A percentile compares a stretch with the other conserved stretches of the same genome.
Evolutionary conservation across 2,797 vertebrate genomes (phyloP).

Genomic region (Malurus leucopterus): DNA sequence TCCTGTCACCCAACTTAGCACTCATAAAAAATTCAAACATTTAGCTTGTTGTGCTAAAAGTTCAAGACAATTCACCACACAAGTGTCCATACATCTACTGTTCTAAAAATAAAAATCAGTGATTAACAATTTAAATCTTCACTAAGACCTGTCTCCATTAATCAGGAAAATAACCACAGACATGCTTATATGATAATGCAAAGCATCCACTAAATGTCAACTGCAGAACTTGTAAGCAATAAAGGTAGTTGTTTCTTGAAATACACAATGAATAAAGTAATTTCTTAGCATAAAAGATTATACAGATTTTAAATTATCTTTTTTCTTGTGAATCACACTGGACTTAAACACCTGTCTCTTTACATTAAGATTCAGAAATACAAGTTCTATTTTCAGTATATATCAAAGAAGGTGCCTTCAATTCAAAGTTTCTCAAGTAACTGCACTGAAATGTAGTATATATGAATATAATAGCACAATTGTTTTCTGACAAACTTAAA

Average conservation of each 20-base stretch:
- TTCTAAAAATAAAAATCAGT: background rate
- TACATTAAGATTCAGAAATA: background rate
- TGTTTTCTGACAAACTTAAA: background rate
- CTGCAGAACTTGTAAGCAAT: background rate
- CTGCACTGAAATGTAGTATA: background rate
- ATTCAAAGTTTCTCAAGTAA: background rate
- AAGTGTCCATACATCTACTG: fast-evolving
- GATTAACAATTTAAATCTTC: background rate
- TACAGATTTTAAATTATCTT: background rate
- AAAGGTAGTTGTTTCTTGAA: background rate
- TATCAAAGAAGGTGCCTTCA: background rate
- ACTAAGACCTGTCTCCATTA: background rate
- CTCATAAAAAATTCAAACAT: background rate
- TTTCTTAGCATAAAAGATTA: background rate
- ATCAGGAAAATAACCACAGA: background rate
- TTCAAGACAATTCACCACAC: background rate
- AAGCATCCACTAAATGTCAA: background rate
- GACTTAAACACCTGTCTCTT: background rate
- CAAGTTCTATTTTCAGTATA: background rate
- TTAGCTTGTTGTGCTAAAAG: background rate
- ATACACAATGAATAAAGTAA: background rate
- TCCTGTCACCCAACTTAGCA: fast-evolving
- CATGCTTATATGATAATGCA: background rate
- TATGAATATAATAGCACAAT: background rate
- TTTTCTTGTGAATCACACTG: background rate